These are phyloP conservation scores for Hyposoter dolosus DNA, from an alignment of 2,888 invertebrate species.

Conservation along the genomic window DNA sequence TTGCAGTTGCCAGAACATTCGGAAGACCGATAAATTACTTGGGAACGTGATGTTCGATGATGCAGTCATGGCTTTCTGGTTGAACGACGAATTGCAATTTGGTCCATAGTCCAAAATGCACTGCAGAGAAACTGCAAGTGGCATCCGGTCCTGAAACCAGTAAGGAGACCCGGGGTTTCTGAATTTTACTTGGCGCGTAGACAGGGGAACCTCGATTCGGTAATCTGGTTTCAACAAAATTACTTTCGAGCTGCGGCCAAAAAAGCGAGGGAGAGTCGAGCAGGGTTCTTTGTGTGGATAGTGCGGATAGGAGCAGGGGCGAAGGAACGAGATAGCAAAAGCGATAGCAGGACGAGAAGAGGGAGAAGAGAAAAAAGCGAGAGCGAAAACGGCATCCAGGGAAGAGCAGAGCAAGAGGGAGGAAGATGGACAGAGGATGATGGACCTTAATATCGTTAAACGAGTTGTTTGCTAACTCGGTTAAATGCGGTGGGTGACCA, in stretches of 20 bases:
- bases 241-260: constrained; percentile 71
- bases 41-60: neutral
- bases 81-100: too few relatives aligned
- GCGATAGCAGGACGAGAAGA: constrained; percentile 1
- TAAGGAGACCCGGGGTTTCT: neutral
- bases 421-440: constrained; percentile 49
- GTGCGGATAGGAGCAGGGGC: neutral
- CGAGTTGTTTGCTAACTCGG: constrained; percentile 84
- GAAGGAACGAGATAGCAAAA: constrained; percentile 14
- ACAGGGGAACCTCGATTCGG: constrained; percentile 44
- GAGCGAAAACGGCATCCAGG: neutral
- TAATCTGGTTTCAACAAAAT: constrained; percentile 83
- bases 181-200: neutral
- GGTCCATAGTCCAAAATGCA: too few relatives aligned
- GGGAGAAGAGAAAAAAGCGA: neutral
- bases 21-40: neutral
- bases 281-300: constrained; percentile 10
- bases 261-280: constrained; percentile 3
- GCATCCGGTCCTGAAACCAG: neutral
- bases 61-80: too few relatives aligned
- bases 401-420: constrained; percentile 15
- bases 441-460: constrained; percentile 83
- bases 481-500: constrained; percentile 79
- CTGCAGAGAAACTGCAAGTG: neutral
- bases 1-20: neutral